Conservation (phyloP, 2,888 invertebrate genomes). For the Erebia palarica region DNA sequence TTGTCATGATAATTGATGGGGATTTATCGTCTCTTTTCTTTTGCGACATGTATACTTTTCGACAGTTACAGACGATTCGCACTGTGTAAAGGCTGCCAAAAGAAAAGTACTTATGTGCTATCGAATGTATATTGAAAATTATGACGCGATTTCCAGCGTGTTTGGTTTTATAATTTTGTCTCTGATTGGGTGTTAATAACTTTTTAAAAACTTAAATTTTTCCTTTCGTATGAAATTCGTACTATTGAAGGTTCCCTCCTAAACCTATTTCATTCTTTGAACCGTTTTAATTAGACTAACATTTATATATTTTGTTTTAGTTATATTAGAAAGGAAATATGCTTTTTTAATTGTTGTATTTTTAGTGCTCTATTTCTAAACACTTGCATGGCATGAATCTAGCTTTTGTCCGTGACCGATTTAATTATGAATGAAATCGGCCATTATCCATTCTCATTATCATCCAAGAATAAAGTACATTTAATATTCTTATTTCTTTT, state of each 20-base stretch:
- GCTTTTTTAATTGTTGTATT: constrained; percentile 26
- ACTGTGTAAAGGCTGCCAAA: no score
- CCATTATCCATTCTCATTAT: background rate
- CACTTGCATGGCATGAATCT: constrained; percentile 25
- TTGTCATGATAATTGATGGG: no score
- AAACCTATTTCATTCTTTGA: background rate
- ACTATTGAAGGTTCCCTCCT: background rate
- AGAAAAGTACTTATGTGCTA: no score
- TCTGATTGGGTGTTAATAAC: background rate
- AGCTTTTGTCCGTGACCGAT: background rate
- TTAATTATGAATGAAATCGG: background rate
- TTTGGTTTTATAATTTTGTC: background rate
- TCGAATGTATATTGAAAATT: no score
- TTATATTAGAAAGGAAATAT: constrained; percentile 39
- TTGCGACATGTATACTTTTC: no score
- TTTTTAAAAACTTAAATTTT: background rate
- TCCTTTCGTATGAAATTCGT: background rate
- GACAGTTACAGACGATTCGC: no score
- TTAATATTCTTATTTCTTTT: no score
- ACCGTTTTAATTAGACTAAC: background rate
- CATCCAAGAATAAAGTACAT: no score
- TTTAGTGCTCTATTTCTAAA: constrained; percentile 23
- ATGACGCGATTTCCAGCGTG: no score
- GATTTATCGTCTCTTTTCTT: no score
- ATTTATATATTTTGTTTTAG: constrained; percentile 18